Percentiles rank a stretch among this genome's conserved stretches.
These are phyloP conservation scores for Scolopax mira DNA, from an alignment of 2,113 vertebrate genomes.

Conservation along the genomic window DNA sequence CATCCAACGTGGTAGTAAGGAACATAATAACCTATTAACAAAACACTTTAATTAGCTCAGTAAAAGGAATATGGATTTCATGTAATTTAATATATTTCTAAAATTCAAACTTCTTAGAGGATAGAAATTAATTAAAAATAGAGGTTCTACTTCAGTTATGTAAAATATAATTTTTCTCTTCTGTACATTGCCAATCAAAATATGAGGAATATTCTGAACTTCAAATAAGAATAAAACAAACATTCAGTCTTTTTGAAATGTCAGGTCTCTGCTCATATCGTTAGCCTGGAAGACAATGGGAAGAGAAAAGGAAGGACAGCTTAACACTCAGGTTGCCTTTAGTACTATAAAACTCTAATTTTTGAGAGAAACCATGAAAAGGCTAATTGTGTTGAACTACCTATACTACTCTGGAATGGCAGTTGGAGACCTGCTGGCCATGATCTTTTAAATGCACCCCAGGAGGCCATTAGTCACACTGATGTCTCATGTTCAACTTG, in stretches of 20 bases:
- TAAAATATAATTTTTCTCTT: not conserved
- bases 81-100: not conserved
- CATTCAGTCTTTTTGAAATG: rapidly evolving
- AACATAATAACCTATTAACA: not conserved
- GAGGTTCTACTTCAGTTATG: not conserved
- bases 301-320: not conserved
- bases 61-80: not conserved
- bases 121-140: not conserved
- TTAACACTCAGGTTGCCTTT: not conserved
- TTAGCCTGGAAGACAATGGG: not conserved
- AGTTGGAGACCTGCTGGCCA: not conserved
- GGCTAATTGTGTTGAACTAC: not conserved
- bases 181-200: not conserved
- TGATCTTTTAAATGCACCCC: not conserved
- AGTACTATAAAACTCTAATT: not conserved
- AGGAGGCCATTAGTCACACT: not conserved
- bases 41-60: not conserved
- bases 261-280: not conserved
- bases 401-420: not conserved
- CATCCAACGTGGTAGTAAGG: not conserved
- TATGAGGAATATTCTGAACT: not conserved
- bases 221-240: not conserved
- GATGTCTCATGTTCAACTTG: not conserved
- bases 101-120: not conserved
- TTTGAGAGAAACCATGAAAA: not conserved